phyloP scores from a whole-genome alignment of 2,797 vertebrate species.

The Halcyon chelicuti region DNA sequence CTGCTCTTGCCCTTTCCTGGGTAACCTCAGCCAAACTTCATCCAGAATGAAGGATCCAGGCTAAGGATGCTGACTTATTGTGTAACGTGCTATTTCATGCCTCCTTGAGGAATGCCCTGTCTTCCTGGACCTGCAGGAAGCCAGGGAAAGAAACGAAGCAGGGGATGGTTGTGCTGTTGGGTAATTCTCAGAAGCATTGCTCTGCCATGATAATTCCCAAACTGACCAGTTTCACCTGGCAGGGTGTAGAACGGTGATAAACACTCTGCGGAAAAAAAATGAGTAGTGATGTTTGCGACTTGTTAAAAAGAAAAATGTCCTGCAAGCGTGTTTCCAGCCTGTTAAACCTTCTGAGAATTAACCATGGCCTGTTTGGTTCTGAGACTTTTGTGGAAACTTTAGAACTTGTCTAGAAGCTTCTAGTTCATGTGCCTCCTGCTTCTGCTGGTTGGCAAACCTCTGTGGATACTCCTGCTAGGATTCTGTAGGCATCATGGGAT shows the following conservation, averaged over 20 bases:
- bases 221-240: not conserved
- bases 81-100: not conserved
- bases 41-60: not conserved
- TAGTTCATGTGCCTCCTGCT: not conserved
- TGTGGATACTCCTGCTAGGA: not conserved
- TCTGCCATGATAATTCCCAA: not conserved
- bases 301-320: not conserved
- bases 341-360: not conserved
- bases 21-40: not conserved
- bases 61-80: not conserved
- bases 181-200: not conserved
- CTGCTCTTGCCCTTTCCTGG: not conserved
- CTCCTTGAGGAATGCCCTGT: not conserved
- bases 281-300: not conserved
- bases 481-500: not conserved
- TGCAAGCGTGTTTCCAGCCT: not conserved
- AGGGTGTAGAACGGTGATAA: rapidly evolving
- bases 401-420: not conserved
- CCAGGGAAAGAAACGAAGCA: not conserved
- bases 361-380: not conserved
- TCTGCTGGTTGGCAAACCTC: not conserved
- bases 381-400: not conserved
- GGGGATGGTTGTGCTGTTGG: not conserved
- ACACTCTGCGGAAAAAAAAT: not conserved
- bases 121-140: not conserved